Conservation (phyloP, 2,888 invertebrate species). For the Sarcophaga rosellei region DNA sequence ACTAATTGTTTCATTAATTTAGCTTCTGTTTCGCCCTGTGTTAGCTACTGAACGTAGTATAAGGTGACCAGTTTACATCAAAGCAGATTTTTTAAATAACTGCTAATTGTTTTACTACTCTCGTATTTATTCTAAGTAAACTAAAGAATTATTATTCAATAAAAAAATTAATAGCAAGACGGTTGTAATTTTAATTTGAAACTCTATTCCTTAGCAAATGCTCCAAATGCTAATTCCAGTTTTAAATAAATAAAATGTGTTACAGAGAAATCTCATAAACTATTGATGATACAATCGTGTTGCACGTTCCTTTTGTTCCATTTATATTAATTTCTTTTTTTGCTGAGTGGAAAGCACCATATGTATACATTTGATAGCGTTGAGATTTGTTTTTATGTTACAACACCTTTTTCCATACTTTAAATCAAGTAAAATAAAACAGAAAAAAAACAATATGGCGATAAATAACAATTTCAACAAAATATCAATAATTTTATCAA, state of each 20-base stretch:
- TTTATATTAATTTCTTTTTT: not conserved
- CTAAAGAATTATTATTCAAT: no score
- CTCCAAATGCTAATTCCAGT: not conserved
- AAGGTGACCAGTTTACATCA: no score
- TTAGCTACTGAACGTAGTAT: no score
- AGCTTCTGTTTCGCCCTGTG: no score
- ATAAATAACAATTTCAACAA: conserved; percentile 3
- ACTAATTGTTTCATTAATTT: no score
- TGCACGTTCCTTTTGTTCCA: not conserved
- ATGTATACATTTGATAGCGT: not conserved
- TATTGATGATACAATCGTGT: conserved; percentile 34
- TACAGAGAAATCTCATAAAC: conserved; percentile 45
- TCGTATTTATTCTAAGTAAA: no score
- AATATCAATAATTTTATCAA: conserved; percentile 52
- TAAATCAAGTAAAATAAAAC: not conserved
- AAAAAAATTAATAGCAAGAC: no score
- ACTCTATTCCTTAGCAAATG: no score
- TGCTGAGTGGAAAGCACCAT: no score
- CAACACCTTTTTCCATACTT: not conserved
- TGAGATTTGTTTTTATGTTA: not conserved
- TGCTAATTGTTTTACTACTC: no score
- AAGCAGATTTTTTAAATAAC: no score
- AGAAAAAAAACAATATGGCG: not conserved
- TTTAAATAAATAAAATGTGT: conserved; percentile 18
- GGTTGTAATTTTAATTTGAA: no score